Conservation (phyloP, 2,888 invertebrate genomes). For the Dione juno region DNA sequence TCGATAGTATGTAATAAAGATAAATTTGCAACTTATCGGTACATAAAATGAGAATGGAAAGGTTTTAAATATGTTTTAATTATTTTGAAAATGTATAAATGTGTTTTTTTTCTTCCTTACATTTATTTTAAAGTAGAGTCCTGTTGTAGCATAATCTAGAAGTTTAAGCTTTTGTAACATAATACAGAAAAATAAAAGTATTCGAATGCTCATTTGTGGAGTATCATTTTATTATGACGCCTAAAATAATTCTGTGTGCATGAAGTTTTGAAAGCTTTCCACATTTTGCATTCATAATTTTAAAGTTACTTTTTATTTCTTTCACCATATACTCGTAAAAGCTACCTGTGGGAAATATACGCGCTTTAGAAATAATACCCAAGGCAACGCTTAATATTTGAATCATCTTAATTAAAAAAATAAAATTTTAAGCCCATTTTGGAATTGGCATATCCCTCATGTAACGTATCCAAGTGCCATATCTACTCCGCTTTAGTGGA, state of each 20-base stretch:
- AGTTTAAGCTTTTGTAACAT: no score
- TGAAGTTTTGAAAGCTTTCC: conserved; percentile 17
- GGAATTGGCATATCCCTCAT: neutral
- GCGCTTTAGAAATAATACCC: conserved; percentile 12
- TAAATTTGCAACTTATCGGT: no score
- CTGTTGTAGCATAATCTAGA: no score
- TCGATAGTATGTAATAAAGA: no score
- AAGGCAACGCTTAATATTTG: neutral
- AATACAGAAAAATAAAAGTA: no score
- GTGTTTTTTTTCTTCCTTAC: no score
- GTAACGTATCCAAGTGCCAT: neutral
- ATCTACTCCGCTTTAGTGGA: neutral
- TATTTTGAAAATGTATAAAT: no score
- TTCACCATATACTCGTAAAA: conserved; percentile 1
- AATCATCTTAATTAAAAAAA: conserved; percentile 14
- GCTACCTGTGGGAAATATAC: conserved; percentile 19
- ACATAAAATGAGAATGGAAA: no score
- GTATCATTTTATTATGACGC: neutral
- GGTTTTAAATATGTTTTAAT: no score
- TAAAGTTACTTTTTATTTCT: conserved; percentile 16
- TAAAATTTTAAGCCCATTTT: neutral
- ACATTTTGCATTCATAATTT: conserved; percentile 25
- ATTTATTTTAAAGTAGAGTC: no score
- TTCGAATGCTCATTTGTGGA: neutral
- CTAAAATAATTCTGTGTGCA: neutral